Evolutionary conservation across 2,113 vertebrate species (phyloP), one percentile per base, ranked within the genome.

Genomic region (Misgurnus mizolepis): DNA sequence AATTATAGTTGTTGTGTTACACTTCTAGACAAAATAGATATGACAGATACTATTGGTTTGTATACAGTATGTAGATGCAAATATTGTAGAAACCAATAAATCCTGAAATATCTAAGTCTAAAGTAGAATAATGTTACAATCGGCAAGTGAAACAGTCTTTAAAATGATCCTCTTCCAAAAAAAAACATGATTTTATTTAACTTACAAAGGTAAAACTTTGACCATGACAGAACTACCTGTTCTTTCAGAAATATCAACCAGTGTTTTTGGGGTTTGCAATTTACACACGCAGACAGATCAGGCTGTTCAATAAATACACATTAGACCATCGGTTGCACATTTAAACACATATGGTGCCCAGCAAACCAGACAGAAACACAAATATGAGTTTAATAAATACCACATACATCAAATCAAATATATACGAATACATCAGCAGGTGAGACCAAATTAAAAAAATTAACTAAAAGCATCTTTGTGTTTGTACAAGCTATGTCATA

Each of bases 401-500:
- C 94, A 92, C 94, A 93, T 94, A 97, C 95, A 95, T 93, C 89
- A 87, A 93, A 93, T 89, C 94, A 96, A 95, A 95, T 89, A 62
- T 92, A 94, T 92, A 94, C 92, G 93, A 96, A 94, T 94, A 96
- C 92, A 94, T 86, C 91, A 93, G 93, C 95, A 92, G 91, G 86
- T 95, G 96, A 95, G 92, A 96, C 96, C 95, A 93, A 97, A 96
- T 95, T 12, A 62, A 80, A 55, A 53, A 12, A 58, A 27, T 18
- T 50, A 67, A 95, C 89, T 94, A 91, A 96, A 94, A 91, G 93
- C 93, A 94, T 95, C 94, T 34, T 45, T 91, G 95, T 96, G 94
- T 98, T 97, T 96, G 94, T 96, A 98, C 95, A 97, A 94, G 94
- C 95, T 93, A 93, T 91, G 90, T 93, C 91, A 89, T 95, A 94